Evolutionary conservation across 1,140 invertebrate genomes (phyloP).

Genomic region (Ditylenchus dipsaci): DNA sequence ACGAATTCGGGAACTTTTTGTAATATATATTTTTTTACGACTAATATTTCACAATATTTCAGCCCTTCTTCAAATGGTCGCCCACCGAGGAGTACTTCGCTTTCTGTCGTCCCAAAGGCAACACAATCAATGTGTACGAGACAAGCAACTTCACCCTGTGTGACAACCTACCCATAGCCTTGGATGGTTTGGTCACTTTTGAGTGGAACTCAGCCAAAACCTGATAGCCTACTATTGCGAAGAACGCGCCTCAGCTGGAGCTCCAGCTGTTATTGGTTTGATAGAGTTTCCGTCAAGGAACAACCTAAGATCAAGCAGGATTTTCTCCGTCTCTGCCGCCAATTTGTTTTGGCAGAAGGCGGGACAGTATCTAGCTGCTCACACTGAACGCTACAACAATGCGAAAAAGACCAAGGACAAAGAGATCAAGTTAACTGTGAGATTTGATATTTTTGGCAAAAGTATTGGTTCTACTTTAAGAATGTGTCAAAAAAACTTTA

Average conservation of each 20-base stretch:
- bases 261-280: slow-evolving; percentile 55
- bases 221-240: slow-evolving; percentile 94
- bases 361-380: slow-evolving; percentile 93
- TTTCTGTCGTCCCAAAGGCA: slow-evolving; percentile 59
- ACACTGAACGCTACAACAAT: slow-evolving; percentile 93
- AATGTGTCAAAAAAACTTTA: no score
- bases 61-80: slow-evolving; percentile 70
- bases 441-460: slow-evolving; percentile 44
- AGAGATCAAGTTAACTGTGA: slow-evolving; percentile 77
- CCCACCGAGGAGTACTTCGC: slow-evolving; percentile 92
- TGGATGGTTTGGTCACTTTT: slow-evolving; percentile 70
- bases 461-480: no score
- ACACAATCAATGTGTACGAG: slow-evolving; percentile 83
- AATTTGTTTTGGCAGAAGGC: slow-evolving; percentile 98
- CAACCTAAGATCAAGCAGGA: slow-evolving; percentile 88
- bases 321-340: slow-evolving; percentile 96
- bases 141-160: slow-evolving; percentile 45
- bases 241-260: slow-evolving; percentile 66
- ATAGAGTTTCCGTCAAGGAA: slow-evolving; percentile 66
- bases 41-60: neutral
- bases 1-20: no score
- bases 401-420: slow-evolving; percentile 79
- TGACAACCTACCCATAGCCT: slow-evolving; percentile 36
- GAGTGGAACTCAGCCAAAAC: slow-evolving; percentile 94
- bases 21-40: no score